Evolutionary conservation across 92 coral and sea anemone species (phyloP).

Genomic region (Phenganax marumi): DNA sequence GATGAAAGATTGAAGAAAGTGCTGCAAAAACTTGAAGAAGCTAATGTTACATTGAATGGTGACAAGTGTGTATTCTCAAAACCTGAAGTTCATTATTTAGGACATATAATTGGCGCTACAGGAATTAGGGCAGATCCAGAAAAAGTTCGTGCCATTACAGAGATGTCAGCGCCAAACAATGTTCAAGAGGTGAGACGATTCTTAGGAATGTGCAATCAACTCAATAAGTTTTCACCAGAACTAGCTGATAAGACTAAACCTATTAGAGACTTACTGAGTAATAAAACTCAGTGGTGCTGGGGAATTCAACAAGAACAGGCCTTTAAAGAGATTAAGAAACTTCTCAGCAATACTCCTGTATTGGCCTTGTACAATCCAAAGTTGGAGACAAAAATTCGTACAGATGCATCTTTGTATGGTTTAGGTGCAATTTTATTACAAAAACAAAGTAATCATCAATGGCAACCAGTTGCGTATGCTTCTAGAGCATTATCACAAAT

Average conservation of each 20-base stretch:
- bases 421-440: constrained; percentile 15
- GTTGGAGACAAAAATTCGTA: not conserved
- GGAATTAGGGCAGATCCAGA: constrained; percentile 54
- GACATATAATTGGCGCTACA: constrained; percentile 44
- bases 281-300: constrained; percentile 24
- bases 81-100: constrained; percentile 38
- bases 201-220: constrained; percentile 61
- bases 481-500: not conserved
- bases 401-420: constrained; percentile 12
- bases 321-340: constrained; percentile 2
- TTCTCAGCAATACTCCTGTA: not conserved
- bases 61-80: constrained; percentile 47
- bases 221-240: constrained; percentile 21
- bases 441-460: constrained; percentile 23
- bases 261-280: constrained; percentile 7
- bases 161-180: constrained; percentile 52
- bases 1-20: not conserved
- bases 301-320: constrained; percentile 20
- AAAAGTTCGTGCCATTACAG: constrained; percentile 50
- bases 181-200: constrained; percentile 52
- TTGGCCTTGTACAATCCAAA: constrained; percentile 26
- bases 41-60: constrained; percentile 4
- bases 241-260: constrained; percentile 14
- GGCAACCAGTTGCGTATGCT: constrained; percentile 3
- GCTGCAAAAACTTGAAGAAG: constrained; percentile 11